Evolutionary conservation across 2,797 vertebrate genomes (phyloP).

Genomic region (Syndactyla subalaris): DNA sequence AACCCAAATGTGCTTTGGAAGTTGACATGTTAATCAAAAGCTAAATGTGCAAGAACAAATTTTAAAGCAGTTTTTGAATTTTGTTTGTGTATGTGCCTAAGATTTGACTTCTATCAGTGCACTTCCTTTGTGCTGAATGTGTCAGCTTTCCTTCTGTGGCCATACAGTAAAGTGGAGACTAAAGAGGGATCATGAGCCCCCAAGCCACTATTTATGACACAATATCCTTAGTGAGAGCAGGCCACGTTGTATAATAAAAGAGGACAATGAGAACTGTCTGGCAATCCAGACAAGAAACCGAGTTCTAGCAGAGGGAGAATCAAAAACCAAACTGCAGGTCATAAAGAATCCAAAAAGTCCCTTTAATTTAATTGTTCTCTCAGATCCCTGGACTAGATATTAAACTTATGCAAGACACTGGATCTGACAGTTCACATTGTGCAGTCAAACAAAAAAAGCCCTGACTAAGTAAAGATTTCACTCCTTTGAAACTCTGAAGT

Average conservation of each 20-base stretch:
- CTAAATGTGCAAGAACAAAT: neutral
- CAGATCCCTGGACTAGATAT: slow-evolving; percentile 1
- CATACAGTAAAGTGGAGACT: neutral
- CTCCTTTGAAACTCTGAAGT: neutral
- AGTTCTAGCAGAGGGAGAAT: neutral
- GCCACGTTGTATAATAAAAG: neutral
- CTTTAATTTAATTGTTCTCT: neutral
- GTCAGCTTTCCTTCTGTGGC: neutral
- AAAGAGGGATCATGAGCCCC: neutral
- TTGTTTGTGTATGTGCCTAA: neutral
- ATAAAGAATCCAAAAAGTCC: neutral
- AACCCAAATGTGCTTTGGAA: neutral
- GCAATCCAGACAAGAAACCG: neutral
- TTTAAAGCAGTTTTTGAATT: neutral
- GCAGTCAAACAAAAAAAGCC: slow-evolving; percentile 9
- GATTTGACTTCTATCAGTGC: neutral
- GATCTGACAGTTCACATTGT: slow-evolving; percentile 4
- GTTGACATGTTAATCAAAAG: neutral
- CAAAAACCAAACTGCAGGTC: neutral
- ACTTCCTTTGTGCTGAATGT: neutral
- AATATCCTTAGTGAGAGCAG: neutral
- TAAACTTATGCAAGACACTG: slow-evolving; percentile 27
- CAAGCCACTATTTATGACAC: neutral
- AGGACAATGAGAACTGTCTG: neutral
- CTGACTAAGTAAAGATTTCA: neutral